Evolutionary conservation across 2,888 invertebrate species (phyloP).

Genomic region (Meteorus colon): DNA sequence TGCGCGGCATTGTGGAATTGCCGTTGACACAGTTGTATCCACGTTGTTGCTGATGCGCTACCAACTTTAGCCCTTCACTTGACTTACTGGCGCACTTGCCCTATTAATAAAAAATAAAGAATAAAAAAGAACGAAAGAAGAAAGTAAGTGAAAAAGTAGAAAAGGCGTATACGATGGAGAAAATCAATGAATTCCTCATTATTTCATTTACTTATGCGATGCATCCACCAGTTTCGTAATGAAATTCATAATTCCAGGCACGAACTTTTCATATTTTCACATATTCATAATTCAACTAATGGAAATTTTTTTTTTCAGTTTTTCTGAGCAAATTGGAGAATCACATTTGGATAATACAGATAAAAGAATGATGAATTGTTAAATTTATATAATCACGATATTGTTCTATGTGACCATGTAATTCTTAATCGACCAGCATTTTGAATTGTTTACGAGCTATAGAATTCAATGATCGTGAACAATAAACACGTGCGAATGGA

Average conservation of each 20-base stretch:
- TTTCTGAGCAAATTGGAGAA: not conserved
- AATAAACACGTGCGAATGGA: slow-evolving; percentile 6
- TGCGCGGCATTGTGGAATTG: slow-evolving; percentile 6
- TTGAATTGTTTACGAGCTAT: slow-evolving; percentile 22
- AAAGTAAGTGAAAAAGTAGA: not conserved
- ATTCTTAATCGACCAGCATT: slow-evolving; percentile 13
- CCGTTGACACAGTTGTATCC: slow-evolving; percentile 7
- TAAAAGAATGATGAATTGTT: not conserved
- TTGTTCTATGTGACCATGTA: not conserved
- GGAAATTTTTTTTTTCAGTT: not conserved
- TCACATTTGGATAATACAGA: not conserved
- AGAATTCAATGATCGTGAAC: slow-evolving; percentile 12
- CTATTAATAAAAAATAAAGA: slow-evolving; percentile 5
- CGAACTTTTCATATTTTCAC: not conserved
- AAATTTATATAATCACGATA: not conserved
- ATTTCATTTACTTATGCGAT: not conserved
- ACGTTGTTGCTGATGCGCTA: slow-evolving; percentile 14
- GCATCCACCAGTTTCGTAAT: not conserved
- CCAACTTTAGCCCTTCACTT: slow-evolving; percentile 14
- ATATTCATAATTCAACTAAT: not conserved
- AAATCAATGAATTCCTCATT: not conserved
- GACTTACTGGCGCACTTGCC: slow-evolving; percentile 14
- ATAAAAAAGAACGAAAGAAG: not conserved
- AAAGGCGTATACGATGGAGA: not conserved
- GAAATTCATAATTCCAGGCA: not conserved